Percentiles rank a stretch among this genome's conserved stretches.
phyloP scores from a whole-genome alignment of 2,797 vertebrate species.

The Nasua narica region DNA sequence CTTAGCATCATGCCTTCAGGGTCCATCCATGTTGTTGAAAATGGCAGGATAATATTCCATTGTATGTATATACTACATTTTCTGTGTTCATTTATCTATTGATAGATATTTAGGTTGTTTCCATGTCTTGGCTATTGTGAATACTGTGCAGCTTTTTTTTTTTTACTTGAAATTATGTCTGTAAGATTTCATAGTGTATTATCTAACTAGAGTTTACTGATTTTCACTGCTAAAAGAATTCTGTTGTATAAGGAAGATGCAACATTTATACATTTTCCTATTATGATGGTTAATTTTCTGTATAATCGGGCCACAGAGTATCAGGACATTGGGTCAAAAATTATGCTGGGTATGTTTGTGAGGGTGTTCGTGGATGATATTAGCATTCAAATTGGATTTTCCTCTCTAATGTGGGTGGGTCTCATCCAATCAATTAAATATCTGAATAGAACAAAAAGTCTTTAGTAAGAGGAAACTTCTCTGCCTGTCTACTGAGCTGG shows the following conservation, averaged over 20 bases:
- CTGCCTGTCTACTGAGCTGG: neutral
- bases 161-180: neutral
- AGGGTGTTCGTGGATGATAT: neutral
- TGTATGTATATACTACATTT: neutral
- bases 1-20: neutral
- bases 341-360: neutral
- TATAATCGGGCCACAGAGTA: neutral
- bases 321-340: neutral
- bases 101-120: neutral
- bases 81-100: neutral
- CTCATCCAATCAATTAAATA: neutral
- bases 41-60: neutral
- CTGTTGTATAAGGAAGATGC: neutral
- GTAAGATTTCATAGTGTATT: neutral
- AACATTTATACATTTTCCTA: neutral
- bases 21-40: neutral
- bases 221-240: conserved; percentile 6
- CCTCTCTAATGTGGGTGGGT: neutral
- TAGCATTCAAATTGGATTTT: neutral
- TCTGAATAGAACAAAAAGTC: neutral
- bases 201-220: neutral
- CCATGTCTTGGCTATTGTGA: neutral
- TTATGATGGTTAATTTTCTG: neutral
- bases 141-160: neutral
- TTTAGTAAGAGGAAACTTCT: neutral